A percentile compares a stretch with the other conserved stretches of the same genome.
These are phyloP conservation scores for Leptopilina syphax DNA, from an alignment of 2,888 invertebrate species.

Conservation along the genomic window DNA sequence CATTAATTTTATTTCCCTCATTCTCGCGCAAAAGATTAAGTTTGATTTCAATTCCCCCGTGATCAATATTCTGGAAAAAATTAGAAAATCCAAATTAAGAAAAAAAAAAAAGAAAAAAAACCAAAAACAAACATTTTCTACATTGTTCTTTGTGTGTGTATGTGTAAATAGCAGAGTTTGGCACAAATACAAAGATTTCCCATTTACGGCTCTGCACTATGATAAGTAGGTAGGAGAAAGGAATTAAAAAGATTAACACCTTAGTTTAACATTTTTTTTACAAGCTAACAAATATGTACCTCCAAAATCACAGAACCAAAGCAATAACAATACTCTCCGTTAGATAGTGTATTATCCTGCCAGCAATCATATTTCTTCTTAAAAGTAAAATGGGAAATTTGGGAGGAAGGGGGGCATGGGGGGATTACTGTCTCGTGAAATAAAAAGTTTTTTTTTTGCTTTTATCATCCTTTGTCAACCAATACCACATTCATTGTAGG, in stretches of 20 bases:
- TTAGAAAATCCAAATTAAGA: conserved; percentile 47
- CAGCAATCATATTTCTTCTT: conserved; percentile 63
- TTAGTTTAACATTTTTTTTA: conserved; percentile 71
- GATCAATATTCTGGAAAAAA: conserved; percentile 69
- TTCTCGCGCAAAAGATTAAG: not conserved
- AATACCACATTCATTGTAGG: conserved; percentile 72
- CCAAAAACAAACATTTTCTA: conserved; percentile 63
- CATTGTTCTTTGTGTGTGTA: conserved; percentile 48
- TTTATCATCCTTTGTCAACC: conserved; percentile 54
- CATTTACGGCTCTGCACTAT: conserved; percentile 72
- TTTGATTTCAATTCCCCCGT: conserved; percentile 35
- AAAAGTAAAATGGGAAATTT: no score
- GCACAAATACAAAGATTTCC: conserved; percentile 65
- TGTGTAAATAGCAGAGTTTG: conserved; percentile 61
- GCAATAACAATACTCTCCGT: conserved; percentile 71
- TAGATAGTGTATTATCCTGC: conserved; percentile 69
- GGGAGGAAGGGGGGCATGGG: conserved; percentile 42
- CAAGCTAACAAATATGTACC: conserved; percentile 75
- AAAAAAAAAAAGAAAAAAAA: conserved; percentile 48
- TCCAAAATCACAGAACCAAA: conserved; percentile 76
- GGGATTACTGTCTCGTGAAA: conserved; percentile 61
- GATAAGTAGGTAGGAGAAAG: conserved; percentile 64
- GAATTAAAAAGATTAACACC: conserved; percentile 73
- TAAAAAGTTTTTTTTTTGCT: conserved; percentile 43
- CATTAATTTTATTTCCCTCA: not conserved